These are phyloP conservation scores for Tricholauxania praeusta DNA, from an alignment of 2,888 invertebrate genomes.

Conservation along the genomic window DNA sequence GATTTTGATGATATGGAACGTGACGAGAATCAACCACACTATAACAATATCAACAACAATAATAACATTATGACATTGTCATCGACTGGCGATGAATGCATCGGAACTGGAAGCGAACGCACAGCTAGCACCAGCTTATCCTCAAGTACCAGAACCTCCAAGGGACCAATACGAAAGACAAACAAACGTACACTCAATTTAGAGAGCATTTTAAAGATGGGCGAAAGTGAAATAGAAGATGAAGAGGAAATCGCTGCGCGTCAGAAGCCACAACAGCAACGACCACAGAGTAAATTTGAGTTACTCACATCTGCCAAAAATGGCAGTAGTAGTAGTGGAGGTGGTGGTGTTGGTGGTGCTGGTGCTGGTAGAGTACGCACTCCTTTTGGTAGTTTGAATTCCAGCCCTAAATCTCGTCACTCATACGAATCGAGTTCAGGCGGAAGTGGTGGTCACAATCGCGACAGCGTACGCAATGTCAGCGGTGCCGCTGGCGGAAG, in stretches of 20 bases:
- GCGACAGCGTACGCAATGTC: slow-evolving; percentile 21
- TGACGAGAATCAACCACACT: slow-evolving; percentile 46
- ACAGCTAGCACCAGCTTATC: slow-evolving; percentile 49
- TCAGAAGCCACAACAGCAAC: slow-evolving; percentile 25
- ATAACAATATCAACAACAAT: background rate
- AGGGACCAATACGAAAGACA: slow-evolving; percentile 55
- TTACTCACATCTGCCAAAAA: slow-evolving; percentile 51
- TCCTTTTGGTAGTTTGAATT: slow-evolving; percentile 51
- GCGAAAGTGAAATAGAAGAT: slow-evolving; percentile 68
- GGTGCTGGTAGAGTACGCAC: slow-evolving; percentile 41
- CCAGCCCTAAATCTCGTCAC: slow-evolving; percentile 56
- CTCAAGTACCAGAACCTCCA: slow-evolving; percentile 30
- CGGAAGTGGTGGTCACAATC: slow-evolving; percentile 27
- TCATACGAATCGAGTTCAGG: slow-evolving; percentile 50
- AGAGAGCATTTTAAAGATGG: slow-evolving; percentile 65
- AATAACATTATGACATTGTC: slow-evolving; percentile 40
- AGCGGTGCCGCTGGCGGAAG: slow-evolving; percentile 12
- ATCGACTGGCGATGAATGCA: slow-evolving; percentile 45
- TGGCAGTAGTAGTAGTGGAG: slow-evolving; percentile 37
- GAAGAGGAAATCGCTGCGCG: slow-evolving; percentile 57
- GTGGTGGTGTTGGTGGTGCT: slow-evolving; percentile 37
- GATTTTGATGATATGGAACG: slow-evolving; percentile 35
- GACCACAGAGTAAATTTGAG: slow-evolving; percentile 57
- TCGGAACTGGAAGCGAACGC: slow-evolving; percentile 46
- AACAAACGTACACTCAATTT: slow-evolving; percentile 63